Evolutionary conservation across 2,797 vertebrate species (phyloP).

Genomic region (Emys orbicularis): DNA sequence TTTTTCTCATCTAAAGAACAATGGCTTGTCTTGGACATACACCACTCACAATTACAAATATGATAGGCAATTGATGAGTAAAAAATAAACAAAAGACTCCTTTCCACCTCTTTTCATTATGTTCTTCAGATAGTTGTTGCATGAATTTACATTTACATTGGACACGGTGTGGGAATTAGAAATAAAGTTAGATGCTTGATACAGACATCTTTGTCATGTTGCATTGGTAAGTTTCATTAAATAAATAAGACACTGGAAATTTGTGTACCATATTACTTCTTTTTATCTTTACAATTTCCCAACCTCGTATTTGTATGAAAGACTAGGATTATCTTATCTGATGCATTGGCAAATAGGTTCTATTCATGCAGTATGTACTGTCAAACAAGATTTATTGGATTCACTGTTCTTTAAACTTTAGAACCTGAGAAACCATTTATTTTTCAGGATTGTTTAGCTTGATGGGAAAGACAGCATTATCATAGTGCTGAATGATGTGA

Average conservation of each 20-base stretch:
- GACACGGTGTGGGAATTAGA: background rate
- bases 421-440: slow-evolving; percentile 2
- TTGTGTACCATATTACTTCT: background rate
- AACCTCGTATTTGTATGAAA: background rate
- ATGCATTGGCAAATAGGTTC: background rate
- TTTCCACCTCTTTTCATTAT: background rate
- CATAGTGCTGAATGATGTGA: background rate
- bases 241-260: background rate
- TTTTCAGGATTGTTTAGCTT: slow-evolving; percentile 13
- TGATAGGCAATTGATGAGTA: background rate
- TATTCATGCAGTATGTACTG: background rate
- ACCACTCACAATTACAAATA: background rate
- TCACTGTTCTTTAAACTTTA: background rate
- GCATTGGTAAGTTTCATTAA: background rate
- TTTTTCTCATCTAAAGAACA: background rate
- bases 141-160: background rate
- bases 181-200: background rate
- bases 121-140: background rate
- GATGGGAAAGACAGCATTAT: slow-evolving; percentile 19
- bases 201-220: background rate
- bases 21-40: background rate
- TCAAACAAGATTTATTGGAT: slow-evolving; percentile 9
- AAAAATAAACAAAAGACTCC: background rate
- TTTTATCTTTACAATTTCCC: background rate
- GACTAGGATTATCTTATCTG: background rate